phyloP scores from a whole-genome alignment of 2,888 invertebrate genomes.

The Lypha dubia region DNA sequence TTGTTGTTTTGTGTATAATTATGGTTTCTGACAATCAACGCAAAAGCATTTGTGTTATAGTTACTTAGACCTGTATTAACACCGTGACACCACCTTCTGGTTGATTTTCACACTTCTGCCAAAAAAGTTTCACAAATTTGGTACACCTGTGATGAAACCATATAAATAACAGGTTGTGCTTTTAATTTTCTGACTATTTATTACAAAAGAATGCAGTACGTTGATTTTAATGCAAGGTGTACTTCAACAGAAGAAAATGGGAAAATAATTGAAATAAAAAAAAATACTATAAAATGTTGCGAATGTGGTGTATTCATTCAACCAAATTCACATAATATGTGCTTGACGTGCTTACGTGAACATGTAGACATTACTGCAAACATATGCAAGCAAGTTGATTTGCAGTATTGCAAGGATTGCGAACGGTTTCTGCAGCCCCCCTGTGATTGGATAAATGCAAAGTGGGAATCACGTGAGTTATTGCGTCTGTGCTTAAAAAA shows the following conservation, averaged over 20 bases:
- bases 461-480: conserved; percentile 94
- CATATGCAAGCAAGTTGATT: conserved; percentile 95
- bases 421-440: conserved; percentile 98
- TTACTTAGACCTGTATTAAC: too few relatives aligned
- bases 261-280: conserved; percentile 29
- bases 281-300: conserved; percentile 88
- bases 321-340: conserved; percentile 98
- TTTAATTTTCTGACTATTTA: too few relatives aligned
- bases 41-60: too few relatives aligned
- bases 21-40: too few relatives aligned
- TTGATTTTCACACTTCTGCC: too few relatives aligned
- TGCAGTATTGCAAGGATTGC: conserved; percentile 96
- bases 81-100: too few relatives aligned
- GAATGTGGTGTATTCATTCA: conserved; percentile 96
- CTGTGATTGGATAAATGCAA: conserved; percentile 92
- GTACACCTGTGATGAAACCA: too few relatives aligned
- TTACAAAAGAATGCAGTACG: conserved; percentile 57
- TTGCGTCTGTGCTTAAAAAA: conserved; percentile 95
- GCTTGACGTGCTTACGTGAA: conserved; percentile 95
- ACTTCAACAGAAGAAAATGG: conserved; percentile 8
- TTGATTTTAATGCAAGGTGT: conserved; percentile 60
- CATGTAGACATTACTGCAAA: conserved; percentile 97
- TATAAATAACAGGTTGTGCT: neutral
- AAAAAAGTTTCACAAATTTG: too few relatives aligned
- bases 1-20: too few relatives aligned